Evolutionary conservation across 2,113 vertebrate species (phyloP).

Genomic region (Xyrauchen texanus): DNA sequence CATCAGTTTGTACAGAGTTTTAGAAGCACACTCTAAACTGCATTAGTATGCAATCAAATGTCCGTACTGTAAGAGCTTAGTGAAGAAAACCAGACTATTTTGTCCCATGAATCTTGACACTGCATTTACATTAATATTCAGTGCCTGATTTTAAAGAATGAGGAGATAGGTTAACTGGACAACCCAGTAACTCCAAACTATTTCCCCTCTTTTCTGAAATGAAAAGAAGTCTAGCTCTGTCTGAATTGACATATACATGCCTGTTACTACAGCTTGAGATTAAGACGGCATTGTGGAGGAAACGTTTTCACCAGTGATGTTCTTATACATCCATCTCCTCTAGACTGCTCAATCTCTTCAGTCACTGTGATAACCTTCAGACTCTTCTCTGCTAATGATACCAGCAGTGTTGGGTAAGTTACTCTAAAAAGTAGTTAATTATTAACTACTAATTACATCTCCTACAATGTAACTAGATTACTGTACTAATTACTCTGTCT

Average conservation of each 20-base stretch:
- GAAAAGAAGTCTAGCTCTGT: background rate
- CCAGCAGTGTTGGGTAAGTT: too few species aligned
- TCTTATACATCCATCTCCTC: background rate
- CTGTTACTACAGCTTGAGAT: background rate
- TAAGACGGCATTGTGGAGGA: background rate
- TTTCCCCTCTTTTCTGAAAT: constrained; percentile 62
- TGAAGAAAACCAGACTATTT: background rate
- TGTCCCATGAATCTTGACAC: background rate
- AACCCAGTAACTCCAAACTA: constrained; percentile 55
- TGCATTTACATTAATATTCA: background rate
- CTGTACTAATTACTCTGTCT: too few species aligned
- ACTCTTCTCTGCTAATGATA: background rate
- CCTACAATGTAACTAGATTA: too few species aligned
- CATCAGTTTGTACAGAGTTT: background rate
- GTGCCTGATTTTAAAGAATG: background rate
- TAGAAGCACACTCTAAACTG: background rate
- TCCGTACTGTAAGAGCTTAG: background rate
- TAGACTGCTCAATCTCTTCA: background rate
- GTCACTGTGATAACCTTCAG: background rate
- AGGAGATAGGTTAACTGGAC: background rate
- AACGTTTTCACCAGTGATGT: background rate
- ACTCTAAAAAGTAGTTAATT: too few species aligned
- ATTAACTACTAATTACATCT: too few species aligned
- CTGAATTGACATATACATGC: background rate
- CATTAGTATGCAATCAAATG: background rate